Base-by-base conservation (phyloP, 2,113 vertebrate genomes). In the Rissa tridactyla region DNA sequence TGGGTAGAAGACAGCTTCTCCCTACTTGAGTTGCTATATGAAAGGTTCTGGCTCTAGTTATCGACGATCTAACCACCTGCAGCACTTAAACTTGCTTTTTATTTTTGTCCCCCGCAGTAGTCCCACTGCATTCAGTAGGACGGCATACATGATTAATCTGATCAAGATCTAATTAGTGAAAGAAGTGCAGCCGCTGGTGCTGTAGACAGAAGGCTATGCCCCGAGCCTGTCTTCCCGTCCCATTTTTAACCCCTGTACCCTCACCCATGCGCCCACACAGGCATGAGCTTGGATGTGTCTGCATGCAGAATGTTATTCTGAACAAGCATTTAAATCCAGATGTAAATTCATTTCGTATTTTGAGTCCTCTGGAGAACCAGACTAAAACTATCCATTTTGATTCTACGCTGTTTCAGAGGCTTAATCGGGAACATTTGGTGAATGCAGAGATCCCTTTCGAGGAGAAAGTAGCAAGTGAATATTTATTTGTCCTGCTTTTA, bases 81-180 rank as follows among this genome's bases (percentile, higher is more conserved):
- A 90, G 89, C 94, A 91, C 91, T 95, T 87, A 58, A 85, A 95
- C 73, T 82, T 75, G 70, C 78, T 65, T 72, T 95, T 96, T 87
- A 80, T 69, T 96, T 89, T 95, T 95, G 84, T 94, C 82, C 78
- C 51, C 89, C 92, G 78, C 86, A 95, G 81, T 76, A 82, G 86
- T 95, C 65, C 78, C 84, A 40, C 68, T 94, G 76, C 78, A 82
- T 94, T 96, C 82, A 91, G 82, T 51, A 82, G 88, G 58, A 66
- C 52, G 82, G 92, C 68, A 81, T 93, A 75, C 77, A 73, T 82
- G 83, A 94, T 95, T 95, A 95, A 82, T 88, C 93, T 92, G 91
- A 94, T 90, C 75, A 54, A 89, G 79, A 29, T 85, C 87, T 96
- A 95, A 96, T 96, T 97, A 95, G 66, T 60, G 51, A 79, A 91